These are phyloP conservation scores for Petrophora chlorosata DNA, from an alignment of 2,888 invertebrate genomes.

Conservation along the genomic window DNA sequence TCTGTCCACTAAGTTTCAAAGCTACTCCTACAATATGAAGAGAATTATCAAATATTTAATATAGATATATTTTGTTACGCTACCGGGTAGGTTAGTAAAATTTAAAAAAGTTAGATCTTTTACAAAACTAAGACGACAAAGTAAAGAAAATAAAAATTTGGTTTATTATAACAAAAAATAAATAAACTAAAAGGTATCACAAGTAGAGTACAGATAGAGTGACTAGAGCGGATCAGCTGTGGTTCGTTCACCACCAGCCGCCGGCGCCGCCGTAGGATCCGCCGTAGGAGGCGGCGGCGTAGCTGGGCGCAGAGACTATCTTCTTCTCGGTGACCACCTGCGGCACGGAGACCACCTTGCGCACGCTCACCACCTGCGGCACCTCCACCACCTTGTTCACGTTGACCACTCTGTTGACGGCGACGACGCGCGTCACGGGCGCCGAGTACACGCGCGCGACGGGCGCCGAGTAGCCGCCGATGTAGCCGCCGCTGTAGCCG, in stretches of 20 bases:
- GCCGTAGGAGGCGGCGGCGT: not conserved
- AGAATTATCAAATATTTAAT: no score
- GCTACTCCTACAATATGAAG: no score
- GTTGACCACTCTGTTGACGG: conserved; percentile 52
- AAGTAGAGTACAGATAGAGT: no score
- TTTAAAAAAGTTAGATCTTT: no score
- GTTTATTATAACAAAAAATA: conserved; percentile 1
- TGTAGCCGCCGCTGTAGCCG: conserved; percentile 33
- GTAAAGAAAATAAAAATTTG: not conserved
- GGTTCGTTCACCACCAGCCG: conserved; percentile 38
- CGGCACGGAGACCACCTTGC: conserved; percentile 57
- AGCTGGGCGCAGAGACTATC: conserved; percentile 40
- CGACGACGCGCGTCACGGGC: conserved; percentile 38
- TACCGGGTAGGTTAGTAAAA: no score
- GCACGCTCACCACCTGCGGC: conserved; percentile 51
- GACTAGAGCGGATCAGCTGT: not conserved
- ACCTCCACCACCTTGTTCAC: conserved; percentile 51
- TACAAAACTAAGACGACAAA: not conserved
- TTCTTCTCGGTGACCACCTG: conserved; percentile 44
- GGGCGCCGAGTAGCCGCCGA: conserved; percentile 15
- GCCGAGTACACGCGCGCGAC: conserved; percentile 41
- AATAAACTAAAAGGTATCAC: not conserved
- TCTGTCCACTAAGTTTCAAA: no score
- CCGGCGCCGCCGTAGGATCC: conserved; percentile 7
- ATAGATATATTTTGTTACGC: no score